Percentiles rank a stretch among this genome's conserved stretches.
Evolutionary conservation across 2,888 invertebrate genomes (phyloP).

Genomic region (Nebria brevicollis): DNA sequence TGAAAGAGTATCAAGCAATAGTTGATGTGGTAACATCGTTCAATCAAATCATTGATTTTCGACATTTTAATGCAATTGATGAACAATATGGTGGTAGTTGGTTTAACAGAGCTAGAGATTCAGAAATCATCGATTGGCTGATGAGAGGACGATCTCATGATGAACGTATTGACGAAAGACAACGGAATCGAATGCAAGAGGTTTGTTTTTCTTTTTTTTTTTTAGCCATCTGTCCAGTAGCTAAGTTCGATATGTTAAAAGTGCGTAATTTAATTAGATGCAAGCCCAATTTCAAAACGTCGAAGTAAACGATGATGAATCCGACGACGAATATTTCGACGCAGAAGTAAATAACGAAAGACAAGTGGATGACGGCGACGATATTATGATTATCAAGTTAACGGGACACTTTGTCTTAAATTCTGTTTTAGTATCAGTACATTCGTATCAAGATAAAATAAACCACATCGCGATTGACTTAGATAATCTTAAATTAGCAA

Average conservation of each 20-base stretch:
- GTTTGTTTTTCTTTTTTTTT: background rate
- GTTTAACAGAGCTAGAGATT: conserved; percentile 53
- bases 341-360: conserved; percentile 35
- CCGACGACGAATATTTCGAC: conserved; percentile 43
- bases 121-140: conserved; percentile 53
- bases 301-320: conserved; percentile 27
- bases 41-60: conserved; percentile 56
- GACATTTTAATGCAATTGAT: conserved; percentile 51
- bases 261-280: background rate
- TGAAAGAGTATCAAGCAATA: conserved; percentile 36
- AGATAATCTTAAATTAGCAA: conserved; percentile 16
- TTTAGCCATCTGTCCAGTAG: background rate
- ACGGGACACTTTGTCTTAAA: background rate
- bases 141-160: conserved; percentile 45
- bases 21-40: conserved; percentile 56
- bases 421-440: background rate
- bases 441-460: background rate
- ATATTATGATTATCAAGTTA: conserved; percentile 20
- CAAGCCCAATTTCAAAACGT: conserved; percentile 12
- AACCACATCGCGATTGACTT: conserved; percentile 4
- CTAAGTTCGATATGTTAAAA: background rate
- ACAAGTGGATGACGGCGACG: conserved; percentile 34
- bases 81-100: conserved; percentile 59
- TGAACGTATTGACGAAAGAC: conserved; percentile 34
- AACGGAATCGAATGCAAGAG: conserved; percentile 29